Percentiles rank a stretch among this genome's conserved stretches.
Evolutionary conservation across 2,888 invertebrate species (phyloP).

Genomic region (Drosophila cracens): DNA sequence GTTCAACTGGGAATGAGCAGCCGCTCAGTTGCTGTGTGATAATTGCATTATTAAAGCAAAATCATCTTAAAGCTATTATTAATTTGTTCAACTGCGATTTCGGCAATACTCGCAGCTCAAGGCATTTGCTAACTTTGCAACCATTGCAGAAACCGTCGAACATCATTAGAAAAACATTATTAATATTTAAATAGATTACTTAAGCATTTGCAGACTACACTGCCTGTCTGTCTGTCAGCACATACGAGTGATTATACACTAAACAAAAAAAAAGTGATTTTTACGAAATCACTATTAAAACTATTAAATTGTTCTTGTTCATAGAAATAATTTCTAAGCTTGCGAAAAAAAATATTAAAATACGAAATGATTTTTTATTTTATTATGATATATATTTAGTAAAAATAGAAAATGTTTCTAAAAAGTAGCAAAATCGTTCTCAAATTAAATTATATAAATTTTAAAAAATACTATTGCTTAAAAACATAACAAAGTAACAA

Average conservation of each 20-base stretch:
- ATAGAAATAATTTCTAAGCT: neutral
- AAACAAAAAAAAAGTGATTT: neutral
- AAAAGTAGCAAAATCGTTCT: too few species aligned
- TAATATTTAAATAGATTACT: slow-evolving; percentile 82
- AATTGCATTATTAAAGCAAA: slow-evolving; percentile 26
- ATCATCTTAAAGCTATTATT: neutral
- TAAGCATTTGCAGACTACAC: slow-evolving; percentile 58
- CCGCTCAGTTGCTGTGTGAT: slow-evolving; percentile 4
- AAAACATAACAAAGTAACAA: neutral
- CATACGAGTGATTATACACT: neutral
- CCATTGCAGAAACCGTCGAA: slow-evolving; percentile 26
- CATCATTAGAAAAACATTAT: slow-evolving; percentile 75
- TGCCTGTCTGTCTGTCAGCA: neutral
- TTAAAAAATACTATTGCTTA: neutral
- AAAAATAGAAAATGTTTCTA: neutral
- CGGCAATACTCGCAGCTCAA: neutral
- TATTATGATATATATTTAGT: neutral
- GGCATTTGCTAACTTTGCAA: slow-evolving; percentile 1
- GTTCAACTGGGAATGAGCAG: slow-evolving; percentile 5
- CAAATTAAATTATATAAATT: neutral
- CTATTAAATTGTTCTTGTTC: neutral
- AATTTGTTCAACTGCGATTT: neutral
- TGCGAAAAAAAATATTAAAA: neutral
- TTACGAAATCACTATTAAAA: neutral
- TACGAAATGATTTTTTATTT: neutral